Base-by-base conservation (phyloP, 1,140 invertebrate genomes). In the Drosophila ficusphila region DNA sequence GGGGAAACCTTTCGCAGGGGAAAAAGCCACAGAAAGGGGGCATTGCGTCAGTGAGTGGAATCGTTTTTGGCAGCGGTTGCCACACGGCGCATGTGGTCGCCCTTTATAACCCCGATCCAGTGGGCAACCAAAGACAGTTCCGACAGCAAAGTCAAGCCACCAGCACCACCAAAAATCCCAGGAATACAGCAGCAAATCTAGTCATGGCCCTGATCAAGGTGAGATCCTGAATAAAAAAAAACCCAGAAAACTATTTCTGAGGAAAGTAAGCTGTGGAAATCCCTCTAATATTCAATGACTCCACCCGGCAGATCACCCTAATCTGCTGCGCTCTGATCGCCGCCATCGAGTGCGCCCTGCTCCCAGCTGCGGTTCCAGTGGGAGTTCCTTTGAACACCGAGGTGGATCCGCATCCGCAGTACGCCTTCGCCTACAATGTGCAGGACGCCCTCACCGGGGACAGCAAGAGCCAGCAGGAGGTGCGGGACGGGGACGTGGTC, bases 391-490 rank as follows among this genome's bases (percentile, higher is more conserved):
- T 90, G 1, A 89, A 90, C 62, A 93, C 93, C 16, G 93, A 93
- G 64, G 92, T 93, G 69, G 93, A 94, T 76, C 92, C 93, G 3
- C 81, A 93, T 76, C 94, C 94, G 0, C 93, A 94, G 64, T 94
- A 94, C 81, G 92, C 92, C 64, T 94, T 93, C 46, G 92, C 93
- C 47, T 94, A 94, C 67, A 93, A 93, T 56, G 93, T 95, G 2
- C 92, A 93, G 33, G 94, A 94, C 85, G 92, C 93, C 16, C 90
- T 93, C 58, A 95, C 93, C 70, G 93, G 94, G 4, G 94, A 94
- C 75, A 93, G 92, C 92, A 94, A 94, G 90, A 93, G 92, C 67
- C 93, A 94, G 78, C 91, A 92, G 57, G 94, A 94, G 83, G 93
- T 93, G 68, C 92, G 94, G 14, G 92, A 93, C 64, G 94, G 94